Conservation (phyloP, 2,113 vertebrate species). For the Antennarius striatus region DNA sequence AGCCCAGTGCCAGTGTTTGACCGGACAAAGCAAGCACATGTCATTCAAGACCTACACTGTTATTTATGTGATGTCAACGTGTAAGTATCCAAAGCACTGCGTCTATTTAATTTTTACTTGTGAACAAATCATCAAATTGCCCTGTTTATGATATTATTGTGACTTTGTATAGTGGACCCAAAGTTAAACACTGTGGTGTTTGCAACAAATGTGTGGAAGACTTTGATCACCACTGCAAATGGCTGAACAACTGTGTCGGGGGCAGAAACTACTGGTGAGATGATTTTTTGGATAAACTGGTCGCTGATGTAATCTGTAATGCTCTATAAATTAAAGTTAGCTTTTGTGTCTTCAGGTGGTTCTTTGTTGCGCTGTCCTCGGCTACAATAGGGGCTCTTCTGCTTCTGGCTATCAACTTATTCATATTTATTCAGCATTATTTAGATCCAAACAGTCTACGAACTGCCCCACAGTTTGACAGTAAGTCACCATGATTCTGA, state of each 20-base stretch:
- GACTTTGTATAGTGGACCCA: conserved; percentile 69
- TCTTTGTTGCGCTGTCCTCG: conserved; percentile 78
- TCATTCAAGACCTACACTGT: conserved; percentile 82
- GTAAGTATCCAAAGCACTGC: conserved; percentile 66
- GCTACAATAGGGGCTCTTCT: conserved; percentile 69
- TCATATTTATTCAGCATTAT: conserved; percentile 78
- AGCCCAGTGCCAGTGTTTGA: conserved; percentile 74
- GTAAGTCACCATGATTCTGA: conserved; percentile 58
- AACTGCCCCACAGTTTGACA: conserved; percentile 73
- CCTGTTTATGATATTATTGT: neutral
- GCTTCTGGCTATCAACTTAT: conserved; percentile 68
- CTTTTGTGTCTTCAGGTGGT: conserved; percentile 73
- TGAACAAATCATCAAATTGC: neutral
- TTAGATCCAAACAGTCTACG: conserved; percentile 74
- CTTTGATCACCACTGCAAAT: conserved; percentile 87
- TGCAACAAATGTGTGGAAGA: conserved; percentile 86
- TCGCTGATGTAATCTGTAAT: neutral
- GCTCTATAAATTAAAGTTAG: neutral
- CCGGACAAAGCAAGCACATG: conserved; percentile 72
- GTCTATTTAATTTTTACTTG: no score
- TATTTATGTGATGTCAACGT: conserved; percentile 78
- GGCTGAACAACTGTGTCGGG: conserved; percentile 87
- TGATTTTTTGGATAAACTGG: neutral
- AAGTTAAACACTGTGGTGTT: conserved; percentile 82
- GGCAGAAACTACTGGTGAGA: conserved; percentile 84